Conservation (phyloP, 2,797 vertebrate genomes). For the Chromobotia macracanthus region DNA sequence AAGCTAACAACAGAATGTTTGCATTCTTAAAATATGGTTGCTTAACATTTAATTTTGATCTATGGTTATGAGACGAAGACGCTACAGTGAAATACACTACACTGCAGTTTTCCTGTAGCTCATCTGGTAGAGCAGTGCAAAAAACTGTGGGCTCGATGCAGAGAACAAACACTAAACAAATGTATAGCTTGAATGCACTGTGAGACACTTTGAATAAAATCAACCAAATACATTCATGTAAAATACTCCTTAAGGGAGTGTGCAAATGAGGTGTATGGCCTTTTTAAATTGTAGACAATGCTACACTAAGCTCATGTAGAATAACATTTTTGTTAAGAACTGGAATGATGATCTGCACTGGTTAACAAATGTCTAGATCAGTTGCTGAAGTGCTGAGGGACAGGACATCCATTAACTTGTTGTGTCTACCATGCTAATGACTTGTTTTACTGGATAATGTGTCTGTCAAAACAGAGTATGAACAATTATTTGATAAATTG, state of each 20-base stretch:
- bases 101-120: too few species aligned
- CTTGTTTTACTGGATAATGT: constrained; percentile 48
- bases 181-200: too few species aligned
- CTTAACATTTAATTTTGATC: neutral
- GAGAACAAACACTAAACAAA: too few species aligned
- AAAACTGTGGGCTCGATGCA: too few species aligned
- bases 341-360: constrained; percentile 36
- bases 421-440: constrained; percentile 62
- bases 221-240: neutral
- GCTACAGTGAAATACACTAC: neutral
- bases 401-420: constrained; percentile 54
- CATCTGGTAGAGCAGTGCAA: too few species aligned
- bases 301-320: constrained; percentile 1
- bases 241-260: neutral
- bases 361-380: constrained; percentile 46
- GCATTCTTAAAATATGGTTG: neutral
- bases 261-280: neutral
- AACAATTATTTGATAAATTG: constrained; percentile 43
- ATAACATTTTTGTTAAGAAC: neutral
- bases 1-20: neutral
- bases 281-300: neutral
- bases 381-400: constrained; percentile 55
- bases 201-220: too few species aligned
- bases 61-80: neutral
- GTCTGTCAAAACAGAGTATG: constrained; percentile 49